Evolutionary conservation across 2,888 invertebrate species (phyloP), one percentile per base, ranked within the genome.

Genomic region (Nemoura dubitans): DNA sequence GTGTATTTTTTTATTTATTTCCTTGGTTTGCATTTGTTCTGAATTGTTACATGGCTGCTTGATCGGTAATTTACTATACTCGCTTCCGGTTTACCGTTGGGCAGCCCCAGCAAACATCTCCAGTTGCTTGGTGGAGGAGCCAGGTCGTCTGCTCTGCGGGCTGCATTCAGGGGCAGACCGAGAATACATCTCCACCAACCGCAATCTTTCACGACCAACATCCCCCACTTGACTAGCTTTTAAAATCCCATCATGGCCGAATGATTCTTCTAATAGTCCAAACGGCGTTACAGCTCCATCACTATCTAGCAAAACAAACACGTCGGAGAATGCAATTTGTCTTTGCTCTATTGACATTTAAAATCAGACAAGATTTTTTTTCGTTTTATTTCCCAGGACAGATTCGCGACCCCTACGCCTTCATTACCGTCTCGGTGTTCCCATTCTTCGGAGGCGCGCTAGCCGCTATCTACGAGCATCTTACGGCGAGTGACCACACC

Each of bases 401-500:
- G 10, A 16, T 59, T 21, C 59, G 16, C 14, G 59, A 59, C 16
- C 21, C 59, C 59, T 10, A 59, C 14, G 59, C 59, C 59, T 59
- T 59, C 59, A 59, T 59, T 59, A 59, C 59, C 59, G 59, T 21
- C 2, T 3, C 14, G 59, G 59, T 21, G 59, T 21, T 59, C 59
- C 16, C 14, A 59, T 59, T 59, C 59, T 59, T 59, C 59, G 59
- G 21, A 3, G 6, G 2, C 21, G 36, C 59, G 59, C 21, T 1
- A 21, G 1, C 27, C 30, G 28, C 81, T 29, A 81, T 81, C 81
- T 81, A 29, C 30, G 29, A 81, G 81, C n/a, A n/a, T 81, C 81
- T 81, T 81, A 29, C 29, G 29, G 81, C 81, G 14, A 81, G n/a
- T 81, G 81, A 81, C 81, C 81, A 81, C 81, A 81, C 81, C 81